Base-by-base conservation (phyloP, 2,888 invertebrate genomes). In the Alentia gelatinosa region DNA sequence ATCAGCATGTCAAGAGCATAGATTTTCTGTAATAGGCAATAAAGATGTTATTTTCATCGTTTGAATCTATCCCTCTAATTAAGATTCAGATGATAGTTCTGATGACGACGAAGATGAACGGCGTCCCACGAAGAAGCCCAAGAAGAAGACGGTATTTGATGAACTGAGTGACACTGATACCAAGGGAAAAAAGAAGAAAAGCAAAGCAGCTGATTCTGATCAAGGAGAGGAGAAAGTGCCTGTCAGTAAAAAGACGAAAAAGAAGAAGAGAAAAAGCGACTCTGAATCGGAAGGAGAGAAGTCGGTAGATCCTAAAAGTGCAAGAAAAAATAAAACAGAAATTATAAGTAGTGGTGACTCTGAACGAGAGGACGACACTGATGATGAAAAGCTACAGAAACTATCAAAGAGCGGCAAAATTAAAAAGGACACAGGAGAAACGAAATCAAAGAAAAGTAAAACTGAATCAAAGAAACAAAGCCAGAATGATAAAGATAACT, bases 31-130 rank as follows among this genome's bases (percentile, higher is more conserved):
- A 47, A 47, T 47, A 12, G 47, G 19, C 9, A 19, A 9, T 19
- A 47, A 47, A 47, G 47, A 47, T 19, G n/a, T n/a, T n/a, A n/a
- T n/a, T n/a, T n/a, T n/a, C n/a, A n/a, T n/a, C n/a, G n/a, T n/a
- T n/a, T n/a, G n/a, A n/a, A n/a, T n/a, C n/a, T n/a, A n/a, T n/a
- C n/a, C n/a, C n/a, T n/a, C 12, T 56, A 12, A 56, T 56, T n/a
- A 68, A 30, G n/a, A n/a, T 26, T 68, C 93, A 19, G 93, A 93
- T 39, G 93, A 91, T 15, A 35, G 56, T 9, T 37, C 23, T 0
- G 68, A 88, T 37, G 50, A 42, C 1, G 33, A 37, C 26, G 74
- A 68, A 15, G 86, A 90, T 50, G 86, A 84, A n/a, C 1, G 84
- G 86, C 33, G 86, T 26, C 15, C 68, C 5, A 79, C 50, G 84